phyloP scores from a whole-genome alignment of 2,888 invertebrate species.

The Odontomyia ornata region DNA sequence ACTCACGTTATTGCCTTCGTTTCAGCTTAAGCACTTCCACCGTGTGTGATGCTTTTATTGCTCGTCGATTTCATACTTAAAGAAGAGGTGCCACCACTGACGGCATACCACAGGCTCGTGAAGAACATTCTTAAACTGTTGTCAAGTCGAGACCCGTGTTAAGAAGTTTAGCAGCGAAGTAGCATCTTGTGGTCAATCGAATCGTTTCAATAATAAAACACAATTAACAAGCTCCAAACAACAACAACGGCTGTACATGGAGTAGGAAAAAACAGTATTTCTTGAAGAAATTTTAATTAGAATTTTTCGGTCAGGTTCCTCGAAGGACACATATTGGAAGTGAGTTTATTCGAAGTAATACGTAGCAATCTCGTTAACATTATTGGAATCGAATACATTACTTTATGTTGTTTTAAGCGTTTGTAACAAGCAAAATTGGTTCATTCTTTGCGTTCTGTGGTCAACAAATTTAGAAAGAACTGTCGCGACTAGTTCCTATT shows the following conservation, averaged over 20 bases:
- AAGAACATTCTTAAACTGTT: slow-evolving; percentile 44
- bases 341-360: slow-evolving; percentile 29
- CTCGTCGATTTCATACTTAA: slow-evolving; percentile 26
- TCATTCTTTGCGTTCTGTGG: too few species aligned
- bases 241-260: not conserved
- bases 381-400: slow-evolving; percentile 30
- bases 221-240: slow-evolving; percentile 28
- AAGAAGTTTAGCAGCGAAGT: slow-evolving; percentile 26
- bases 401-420: slow-evolving; percentile 1
- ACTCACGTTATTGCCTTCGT: slow-evolving; percentile 25
- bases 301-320: slow-evolving; percentile 40
- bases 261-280: slow-evolving; percentile 21
- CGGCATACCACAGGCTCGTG: slow-evolving; percentile 41
- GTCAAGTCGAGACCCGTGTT: slow-evolving; percentile 35
- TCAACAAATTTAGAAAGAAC: too few species aligned
- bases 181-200: slow-evolving; percentile 42
- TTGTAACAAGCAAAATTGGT: not conserved
- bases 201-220: slow-evolving; percentile 34
- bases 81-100: slow-evolving; percentile 40
- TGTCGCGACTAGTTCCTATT: too few species aligned
- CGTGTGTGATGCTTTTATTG: slow-evolving; percentile 8
- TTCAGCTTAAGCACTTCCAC: not conserved
- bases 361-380: slow-evolving; percentile 36
- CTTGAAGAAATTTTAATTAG: slow-evolving; percentile 43
- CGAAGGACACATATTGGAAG: slow-evolving; percentile 16